Evolutionary conservation across 2,113 vertebrate genomes (phyloP).

Genomic region (Beaufortia kweichowensis): DNA sequence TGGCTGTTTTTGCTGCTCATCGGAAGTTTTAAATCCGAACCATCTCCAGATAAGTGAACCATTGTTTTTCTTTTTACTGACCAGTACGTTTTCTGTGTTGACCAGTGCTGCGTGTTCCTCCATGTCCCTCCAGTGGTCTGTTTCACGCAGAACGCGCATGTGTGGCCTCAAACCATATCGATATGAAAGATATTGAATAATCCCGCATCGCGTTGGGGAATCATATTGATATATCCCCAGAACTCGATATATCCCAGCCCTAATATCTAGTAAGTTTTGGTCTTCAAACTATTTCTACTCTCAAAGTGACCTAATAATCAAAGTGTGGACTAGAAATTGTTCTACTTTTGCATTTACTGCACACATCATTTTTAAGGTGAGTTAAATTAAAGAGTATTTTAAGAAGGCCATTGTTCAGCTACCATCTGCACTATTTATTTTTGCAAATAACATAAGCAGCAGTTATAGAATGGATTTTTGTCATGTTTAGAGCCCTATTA

Average conservation of each 20-base stretch:
- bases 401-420: too few species aligned
- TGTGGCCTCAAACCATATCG: background rate
- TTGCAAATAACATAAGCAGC: too few species aligned
- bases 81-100: too few species aligned
- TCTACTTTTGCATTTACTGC: background rate
- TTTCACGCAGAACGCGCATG: background rate
- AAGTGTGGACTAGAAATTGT: background rate
- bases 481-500: conserved; percentile 58
- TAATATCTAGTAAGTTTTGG: background rate
- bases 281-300: background rate
- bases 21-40: background rate
- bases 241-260: background rate
- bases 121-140: too few species aligned
- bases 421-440: too few species aligned
- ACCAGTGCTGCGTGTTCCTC: too few species aligned
- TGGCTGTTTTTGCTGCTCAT: conserved; percentile 22
- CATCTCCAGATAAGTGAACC: background rate
- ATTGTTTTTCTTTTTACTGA: background rate
- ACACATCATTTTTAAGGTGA: background rate
- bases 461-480: conserved; percentile 44
- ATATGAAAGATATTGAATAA: background rate
- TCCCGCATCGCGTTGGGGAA: background rate
- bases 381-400: too few species aligned
- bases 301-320: background rate
- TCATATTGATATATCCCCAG: background rate